Base-by-base conservation (phyloP, 2,113 vertebrate genomes). In the Entelurus aequoreus region DNA sequence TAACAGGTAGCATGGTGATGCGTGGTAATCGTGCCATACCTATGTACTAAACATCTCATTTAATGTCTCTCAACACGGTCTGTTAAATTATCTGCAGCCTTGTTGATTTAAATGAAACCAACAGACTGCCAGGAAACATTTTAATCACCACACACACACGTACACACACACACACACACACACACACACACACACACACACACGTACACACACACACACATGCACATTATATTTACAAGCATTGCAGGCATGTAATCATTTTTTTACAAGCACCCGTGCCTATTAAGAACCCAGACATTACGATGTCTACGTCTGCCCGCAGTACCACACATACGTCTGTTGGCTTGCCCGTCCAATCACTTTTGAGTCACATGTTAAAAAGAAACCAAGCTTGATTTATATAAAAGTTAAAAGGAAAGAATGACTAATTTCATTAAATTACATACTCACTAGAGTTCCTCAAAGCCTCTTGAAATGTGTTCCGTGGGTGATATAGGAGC, bases 81-180 rank as follows among this genome's bases (percentile, higher is more conserved):
- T 73, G 70, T 67, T 7, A 16, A 55, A 55, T 71, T 69, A 59
- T 5, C 66, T 75, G 67, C 56, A 61, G 67, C 70, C 9, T 40
- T 1, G 16, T 54, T 71, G 52, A 79, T 80, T 78, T 78, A 60
- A 84, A 84, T 73, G 69, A 66, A 67, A 65, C 16, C 19, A 62
- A 72, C 62, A 58, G 73, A 69, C 69, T 84, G 79, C 75, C 78
- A 85, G 54, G 75, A 77, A 76, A 68, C 55, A 56, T 56, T 56
- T 40, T 40, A 21, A 8, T 16, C 70, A 52, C 63, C n/a, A 16
- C 37, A 48, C 61, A 62, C 66, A 63, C 10, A 48, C 61, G 58
- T 71, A 59, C 65, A 63, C 10, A 59, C 67, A 67, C 16, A 50
- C 35, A 71, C 57, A 64, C 28, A 14, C 50, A 68, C 72, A 69